Percentiles rank a stretch among this genome's conserved stretches.
phyloP scores from a whole-genome alignment of 2,113 vertebrate genomes.

The Haemorhous mexicanus region DNA sequence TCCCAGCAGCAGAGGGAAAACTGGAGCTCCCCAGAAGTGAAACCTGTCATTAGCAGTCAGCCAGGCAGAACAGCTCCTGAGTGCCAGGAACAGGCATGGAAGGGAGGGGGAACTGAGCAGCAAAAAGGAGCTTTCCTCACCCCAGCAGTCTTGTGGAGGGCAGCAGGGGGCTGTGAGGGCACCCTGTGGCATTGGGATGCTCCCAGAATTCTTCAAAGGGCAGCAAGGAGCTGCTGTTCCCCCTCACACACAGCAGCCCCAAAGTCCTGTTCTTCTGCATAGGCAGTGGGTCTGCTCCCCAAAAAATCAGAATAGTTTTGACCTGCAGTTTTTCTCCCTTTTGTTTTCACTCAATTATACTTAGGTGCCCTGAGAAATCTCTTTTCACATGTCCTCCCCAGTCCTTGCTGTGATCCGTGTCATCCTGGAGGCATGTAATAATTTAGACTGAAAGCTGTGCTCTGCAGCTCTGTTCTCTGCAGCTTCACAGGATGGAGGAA shows the following conservation, averaged over 20 bases:
- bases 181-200: neutral
- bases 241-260: neutral
- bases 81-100: neutral
- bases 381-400: neutral
- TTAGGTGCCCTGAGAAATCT: neutral
- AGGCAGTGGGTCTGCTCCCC: neutral
- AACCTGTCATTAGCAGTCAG: constrained; percentile 23
- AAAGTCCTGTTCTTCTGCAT: rapidly evolving
- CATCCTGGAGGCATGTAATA: constrained; percentile 26
- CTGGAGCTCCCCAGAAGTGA: constrained; percentile 22
- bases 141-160: neutral
- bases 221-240: neutral
- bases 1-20: constrained; percentile 29
- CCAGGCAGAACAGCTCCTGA: neutral
- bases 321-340: neutral
- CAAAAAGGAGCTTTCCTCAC: neutral
- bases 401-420: constrained; percentile 18
- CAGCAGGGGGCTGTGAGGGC: neutral
- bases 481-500: constrained; percentile 1
- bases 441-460: constrained; percentile 34
- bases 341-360: neutral
- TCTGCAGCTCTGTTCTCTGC: neutral
- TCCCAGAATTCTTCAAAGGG: neutral
- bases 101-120: neutral
- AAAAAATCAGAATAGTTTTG: neutral